These are phyloP conservation scores for Drosophila ficusphila DNA, from an alignment of 1,140 invertebrate genomes.

Conservation along the genomic window DNA sequence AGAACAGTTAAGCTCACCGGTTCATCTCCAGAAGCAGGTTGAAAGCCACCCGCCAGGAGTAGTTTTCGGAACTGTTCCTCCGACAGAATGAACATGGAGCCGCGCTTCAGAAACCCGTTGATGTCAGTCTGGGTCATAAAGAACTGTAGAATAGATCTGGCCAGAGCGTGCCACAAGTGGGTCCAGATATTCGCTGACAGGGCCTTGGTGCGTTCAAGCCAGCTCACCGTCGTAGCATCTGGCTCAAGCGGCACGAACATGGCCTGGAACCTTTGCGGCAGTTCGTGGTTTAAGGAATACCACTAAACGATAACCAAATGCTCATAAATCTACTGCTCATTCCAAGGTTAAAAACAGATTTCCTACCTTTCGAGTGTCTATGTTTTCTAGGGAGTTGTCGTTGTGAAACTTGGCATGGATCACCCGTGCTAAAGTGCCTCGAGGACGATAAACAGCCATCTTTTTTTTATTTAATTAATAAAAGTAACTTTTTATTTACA, in stretches of 20 bases:
- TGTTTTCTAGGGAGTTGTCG: slow-evolving; percentile 86
- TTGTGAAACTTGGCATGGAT: slow-evolving; percentile 88
- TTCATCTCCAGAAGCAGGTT: slow-evolving; percentile 50
- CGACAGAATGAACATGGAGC: slow-evolving; percentile 96
- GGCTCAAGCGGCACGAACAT: slow-evolving; percentile 87
- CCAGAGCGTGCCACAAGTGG: slow-evolving; percentile 89
- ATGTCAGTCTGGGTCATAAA: slow-evolving; percentile 93
- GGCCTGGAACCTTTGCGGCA: slow-evolving; percentile 71
- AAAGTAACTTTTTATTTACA: slow-evolving; percentile 50
- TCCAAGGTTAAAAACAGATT: neutral
- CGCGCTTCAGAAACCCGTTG: slow-evolving; percentile 90
- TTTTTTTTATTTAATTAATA: neutral
- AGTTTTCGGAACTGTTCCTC: slow-evolving; percentile 89
- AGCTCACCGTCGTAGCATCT: slow-evolving; percentile 88
- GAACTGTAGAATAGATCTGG: slow-evolving; percentile 87
- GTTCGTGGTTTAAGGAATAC: slow-evolving; percentile 85
- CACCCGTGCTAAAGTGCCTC: slow-evolving; percentile 87
- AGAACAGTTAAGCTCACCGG: slow-evolving; percentile 18
- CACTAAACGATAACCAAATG: slow-evolving; percentile 84
- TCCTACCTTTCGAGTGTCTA: slow-evolving; percentile 87
- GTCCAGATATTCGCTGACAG: slow-evolving; percentile 89
- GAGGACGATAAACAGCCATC: slow-evolving; percentile 82
- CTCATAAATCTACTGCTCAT: neutral
- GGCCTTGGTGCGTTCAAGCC: slow-evolving; percentile 88
- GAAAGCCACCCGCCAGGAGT: slow-evolving; percentile 73